Base-by-base conservation (phyloP, 2,113 vertebrate species). In the Caracal caracal region DNA sequence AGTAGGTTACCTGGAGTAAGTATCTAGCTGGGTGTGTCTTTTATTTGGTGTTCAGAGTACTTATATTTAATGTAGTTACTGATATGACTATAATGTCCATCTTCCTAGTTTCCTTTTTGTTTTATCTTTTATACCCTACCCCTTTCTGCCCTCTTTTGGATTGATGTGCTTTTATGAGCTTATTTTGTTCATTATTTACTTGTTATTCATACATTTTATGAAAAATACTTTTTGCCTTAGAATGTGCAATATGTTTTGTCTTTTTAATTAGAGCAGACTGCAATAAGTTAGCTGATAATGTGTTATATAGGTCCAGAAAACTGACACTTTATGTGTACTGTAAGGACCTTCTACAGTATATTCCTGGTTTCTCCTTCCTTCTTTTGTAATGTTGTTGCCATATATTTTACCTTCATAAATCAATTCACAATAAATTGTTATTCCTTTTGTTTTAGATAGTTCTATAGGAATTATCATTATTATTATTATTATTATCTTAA, bases 291-390 rank as follows among this genome's bases (percentile, higher is more conserved):
- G n/a, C 35, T 81, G 33, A 24, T 40, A 51, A n/a, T n/a, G 2
- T 43, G 2, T 37, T 47, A 56, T 19, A 88, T 17, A 43, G 15
- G 30, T 81, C 40, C 17, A 28, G 66, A 56, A 40, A 87, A 66
- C 35, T 35, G n/a, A n/a, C 2, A 16, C 3, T 76, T 37, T 20
- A 26, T 40, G 3, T 24, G 1, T 12, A 61, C 5, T n/a, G 0
- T 37, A 66, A 20, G 15, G 63, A n/a, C 61, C 15, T 28, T 59
- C 89, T 2, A 49, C 0, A 47, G 20, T 61, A 11, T 47, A 79
- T 43, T 47, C n/a, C 16, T 13, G 56, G 1, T 89, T 78, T n/a
- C 24, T 63, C 35, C 56, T 37, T 71, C 0, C 43, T 65, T 35
- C 22, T 13, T 65, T 78, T n/a, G 2, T 78, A 51, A 53, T 47